phyloP scores from a whole-genome alignment of 2,113 vertebrate species.

The Aegypius monachus region DNA sequence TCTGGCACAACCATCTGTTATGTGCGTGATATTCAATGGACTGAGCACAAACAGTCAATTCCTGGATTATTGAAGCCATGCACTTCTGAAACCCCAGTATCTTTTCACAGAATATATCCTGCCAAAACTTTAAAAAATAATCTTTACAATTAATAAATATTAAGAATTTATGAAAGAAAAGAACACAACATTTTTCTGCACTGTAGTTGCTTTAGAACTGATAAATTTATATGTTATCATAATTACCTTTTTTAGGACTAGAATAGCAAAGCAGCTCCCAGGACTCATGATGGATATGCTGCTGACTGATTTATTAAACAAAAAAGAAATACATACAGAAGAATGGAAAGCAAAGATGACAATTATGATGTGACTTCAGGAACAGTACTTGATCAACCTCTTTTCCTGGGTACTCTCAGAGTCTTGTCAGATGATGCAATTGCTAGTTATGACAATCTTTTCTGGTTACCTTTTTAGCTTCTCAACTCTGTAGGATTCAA shows the following conservation, averaged over 20 bases:
- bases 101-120: not conserved
- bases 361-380: not conserved
- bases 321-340: not conserved
- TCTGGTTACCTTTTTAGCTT: not conserved
- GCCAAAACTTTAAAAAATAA: not conserved
- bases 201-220: not conserved
- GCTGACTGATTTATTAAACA: not conserved
- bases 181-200: not conserved
- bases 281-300: not conserved
- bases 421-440: not conserved
- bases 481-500: not conserved
- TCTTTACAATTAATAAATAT: not conserved
- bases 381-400: not conserved
- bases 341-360: not conserved
- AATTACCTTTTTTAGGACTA: not conserved
- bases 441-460: not conserved
- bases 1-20: not conserved
- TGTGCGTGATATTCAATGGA: not conserved
- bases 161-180: not conserved
- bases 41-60: not conserved
- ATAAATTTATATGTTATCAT: not conserved
- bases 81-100: not conserved
- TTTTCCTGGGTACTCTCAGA: not conserved
- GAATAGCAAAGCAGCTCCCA: not conserved
- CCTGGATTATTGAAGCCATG: not conserved